phyloP scores from a whole-genome alignment of 2,888 invertebrate genomes.

The Agrotis segetum region DNA sequence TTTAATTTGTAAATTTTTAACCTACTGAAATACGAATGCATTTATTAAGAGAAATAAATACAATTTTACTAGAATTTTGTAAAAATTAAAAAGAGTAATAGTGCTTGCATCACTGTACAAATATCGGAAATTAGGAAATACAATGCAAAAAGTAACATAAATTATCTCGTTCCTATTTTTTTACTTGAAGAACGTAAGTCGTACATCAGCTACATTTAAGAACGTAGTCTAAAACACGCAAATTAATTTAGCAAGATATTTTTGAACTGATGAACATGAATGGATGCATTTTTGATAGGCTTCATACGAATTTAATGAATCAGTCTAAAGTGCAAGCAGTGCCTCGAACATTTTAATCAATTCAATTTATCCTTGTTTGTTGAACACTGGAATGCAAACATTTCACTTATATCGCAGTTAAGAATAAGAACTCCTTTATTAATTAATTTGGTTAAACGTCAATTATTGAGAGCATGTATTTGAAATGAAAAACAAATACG shows the following conservation, averaged over 20 bases:
- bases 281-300: constrained; percentile 25
- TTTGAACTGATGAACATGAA: not conserved
- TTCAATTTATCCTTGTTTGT: not conserved
- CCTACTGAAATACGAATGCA: too few relatives aligned
- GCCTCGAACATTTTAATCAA: not conserved
- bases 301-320: constrained; percentile 6
- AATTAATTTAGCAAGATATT: not conserved
- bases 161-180: too few relatives aligned
- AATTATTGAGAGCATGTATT: not conserved
- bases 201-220: too few relatives aligned
- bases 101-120: too few relatives aligned
- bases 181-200: not conserved
- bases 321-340: not conserved
- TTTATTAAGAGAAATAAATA: too few relatives aligned
- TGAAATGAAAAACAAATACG: too few relatives aligned
- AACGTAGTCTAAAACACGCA: constrained; percentile 2
- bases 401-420: not conserved
- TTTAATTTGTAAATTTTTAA: not conserved
- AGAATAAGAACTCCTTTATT: not conserved
- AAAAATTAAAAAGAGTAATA: too few relatives aligned
- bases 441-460: not conserved
- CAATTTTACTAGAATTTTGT: too few relatives aligned
- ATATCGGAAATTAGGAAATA: too few relatives aligned
- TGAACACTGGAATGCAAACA: not conserved
- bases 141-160: too few relatives aligned